Base-by-base conservation (phyloP, 2,797 vertebrate genomes). In the Tadarida brasiliensis region DNA sequence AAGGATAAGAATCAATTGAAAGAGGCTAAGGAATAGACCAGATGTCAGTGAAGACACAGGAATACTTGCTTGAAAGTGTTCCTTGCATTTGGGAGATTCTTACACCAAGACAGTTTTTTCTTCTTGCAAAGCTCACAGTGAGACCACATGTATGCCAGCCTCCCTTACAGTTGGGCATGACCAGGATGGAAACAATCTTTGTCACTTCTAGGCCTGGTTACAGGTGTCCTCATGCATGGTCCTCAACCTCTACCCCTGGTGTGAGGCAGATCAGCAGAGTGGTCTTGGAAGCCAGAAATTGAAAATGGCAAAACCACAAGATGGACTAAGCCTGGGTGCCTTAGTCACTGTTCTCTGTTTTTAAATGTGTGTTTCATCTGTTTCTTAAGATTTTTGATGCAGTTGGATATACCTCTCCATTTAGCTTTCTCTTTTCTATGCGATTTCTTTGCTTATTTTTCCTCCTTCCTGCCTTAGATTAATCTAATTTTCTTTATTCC, bases 401-500 rank as follows among this genome's bases (percentile, higher is more conserved):
- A 74, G 47, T 88, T 59, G 20, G 47, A 33, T 19, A 16, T 54
- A 91, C 5, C 54, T 70, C 59, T 70, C 56, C 54, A 51, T 28
- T 49, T 49, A 63, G 6, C 19, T 83, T 93, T 86, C 39, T 94
- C 33, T 87, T 80, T 56, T 80, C n/a, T 85, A 26, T 77, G n/a
- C 26, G 30, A 80, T 91, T 87, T 44, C 56, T 49, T 56, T 90
- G 63, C 26, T 49, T 11, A 74, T 49, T 74, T 84, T 78, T 84
- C 9, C 44, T 73, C 12, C 16, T 87, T 65, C 44, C 8, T 87
- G 63, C 22, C 56, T 77, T 93, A 67, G 68, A 68, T 82, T 71
- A 77, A 77, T 49, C 16, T 84, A 56, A 30, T 83, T 82, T 89
- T 59, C 7, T 83, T 83, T 78, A 71, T 91, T 65, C 20, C n/a